phyloP scores from a whole-genome alignment of 2,797 vertebrate genomes.

The Tympanoctomys barrerae region DNA sequence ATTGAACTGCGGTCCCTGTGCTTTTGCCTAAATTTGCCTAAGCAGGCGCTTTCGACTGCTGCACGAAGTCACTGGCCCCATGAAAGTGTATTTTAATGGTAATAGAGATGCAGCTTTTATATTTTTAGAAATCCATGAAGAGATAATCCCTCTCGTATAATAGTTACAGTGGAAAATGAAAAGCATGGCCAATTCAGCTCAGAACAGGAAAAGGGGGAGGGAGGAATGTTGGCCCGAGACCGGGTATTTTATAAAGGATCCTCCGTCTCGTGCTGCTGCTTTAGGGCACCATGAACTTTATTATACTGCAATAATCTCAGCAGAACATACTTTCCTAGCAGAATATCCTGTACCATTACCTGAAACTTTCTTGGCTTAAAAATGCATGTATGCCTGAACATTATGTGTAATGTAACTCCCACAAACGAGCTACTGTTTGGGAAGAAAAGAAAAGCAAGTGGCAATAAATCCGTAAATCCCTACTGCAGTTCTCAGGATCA shows the following conservation, averaged over 20 bases:
- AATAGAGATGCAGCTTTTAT: slow-evolving; percentile 46
- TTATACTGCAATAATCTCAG: slow-evolving; percentile 45
- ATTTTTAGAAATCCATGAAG: slow-evolving; percentile 52
- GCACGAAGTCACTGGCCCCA: no score
- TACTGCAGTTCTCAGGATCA: slow-evolving; percentile 32
- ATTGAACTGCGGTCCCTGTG: no score
- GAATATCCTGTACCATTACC: slow-evolving; percentile 64
- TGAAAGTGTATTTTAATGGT: slow-evolving; percentile 72
- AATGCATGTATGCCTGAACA: slow-evolving; percentile 35
- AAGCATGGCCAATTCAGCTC: slow-evolving; percentile 51
- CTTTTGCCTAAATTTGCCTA: no score
- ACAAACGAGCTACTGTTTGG: slow-evolving; percentile 74
- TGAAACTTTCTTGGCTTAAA: slow-evolving; percentile 72
- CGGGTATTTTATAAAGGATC: slow-evolving; percentile 22
- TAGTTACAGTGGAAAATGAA: slow-evolving; percentile 15
- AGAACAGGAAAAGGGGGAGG: slow-evolving; percentile 69
- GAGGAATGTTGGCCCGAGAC: slow-evolving; percentile 67
- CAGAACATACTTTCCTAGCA: slow-evolving; percentile 67
- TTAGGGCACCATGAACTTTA: slow-evolving; percentile 39
- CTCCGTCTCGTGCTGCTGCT: slow-evolving; percentile 37
- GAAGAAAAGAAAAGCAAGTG: not conserved
- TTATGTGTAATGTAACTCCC: slow-evolving; percentile 46
- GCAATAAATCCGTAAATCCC: slow-evolving; percentile 66
- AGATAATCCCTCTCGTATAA: slow-evolving; percentile 38
- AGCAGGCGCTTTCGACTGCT: no score